phyloP scores from a whole-genome alignment of 1,140 invertebrate species.

The Uloborus diversus region DNA sequence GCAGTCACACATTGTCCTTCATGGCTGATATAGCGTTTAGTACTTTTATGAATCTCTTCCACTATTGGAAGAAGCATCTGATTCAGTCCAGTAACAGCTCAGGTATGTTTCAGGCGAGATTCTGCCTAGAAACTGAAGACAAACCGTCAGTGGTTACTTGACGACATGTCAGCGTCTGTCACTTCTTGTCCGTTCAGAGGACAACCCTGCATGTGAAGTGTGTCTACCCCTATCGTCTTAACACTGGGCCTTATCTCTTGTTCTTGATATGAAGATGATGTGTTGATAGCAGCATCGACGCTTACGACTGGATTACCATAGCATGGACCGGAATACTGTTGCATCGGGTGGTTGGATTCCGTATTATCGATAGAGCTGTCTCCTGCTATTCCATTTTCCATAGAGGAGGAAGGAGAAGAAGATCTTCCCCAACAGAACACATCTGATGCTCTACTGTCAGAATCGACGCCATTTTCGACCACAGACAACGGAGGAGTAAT shows the following conservation, averaged over 20 bases:
- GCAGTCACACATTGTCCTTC: no score
- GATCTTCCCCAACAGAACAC: conserved; percentile 48
- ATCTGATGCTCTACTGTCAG: conserved; percentile 50
- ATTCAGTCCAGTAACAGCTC: not conserved
- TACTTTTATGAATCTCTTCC: no score
- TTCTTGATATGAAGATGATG: conserved; percentile 40
- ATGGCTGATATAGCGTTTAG: no score
- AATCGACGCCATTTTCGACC: conserved; percentile 43
- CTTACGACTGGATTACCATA: conserved; percentile 14
- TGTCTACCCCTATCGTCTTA: conserved; percentile 26
- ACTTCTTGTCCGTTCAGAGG: conserved; percentile 11
- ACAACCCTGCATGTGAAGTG: conserved; percentile 31
- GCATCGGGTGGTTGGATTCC: conserved; percentile 19
- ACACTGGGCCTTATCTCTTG: conserved; percentile 27
- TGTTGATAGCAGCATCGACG: conserved; percentile 37
- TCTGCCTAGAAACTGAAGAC: conserved; percentile 25
- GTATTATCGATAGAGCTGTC: conserved; percentile 38
- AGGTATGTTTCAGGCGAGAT: not conserved
- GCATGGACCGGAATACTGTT: conserved; percentile 4
- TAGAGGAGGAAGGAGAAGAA: conserved; percentile 28
- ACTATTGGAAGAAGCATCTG: no score
- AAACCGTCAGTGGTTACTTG: conserved; percentile 43
- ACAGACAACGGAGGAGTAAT: conserved; percentile 49
- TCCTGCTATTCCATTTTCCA: conserved; percentile 34
- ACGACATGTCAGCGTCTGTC: conserved; percentile 1